These are phyloP conservation scores for Apeira syringaria DNA, from an alignment of 2,888 invertebrate species.

Conservation along the genomic window DNA sequence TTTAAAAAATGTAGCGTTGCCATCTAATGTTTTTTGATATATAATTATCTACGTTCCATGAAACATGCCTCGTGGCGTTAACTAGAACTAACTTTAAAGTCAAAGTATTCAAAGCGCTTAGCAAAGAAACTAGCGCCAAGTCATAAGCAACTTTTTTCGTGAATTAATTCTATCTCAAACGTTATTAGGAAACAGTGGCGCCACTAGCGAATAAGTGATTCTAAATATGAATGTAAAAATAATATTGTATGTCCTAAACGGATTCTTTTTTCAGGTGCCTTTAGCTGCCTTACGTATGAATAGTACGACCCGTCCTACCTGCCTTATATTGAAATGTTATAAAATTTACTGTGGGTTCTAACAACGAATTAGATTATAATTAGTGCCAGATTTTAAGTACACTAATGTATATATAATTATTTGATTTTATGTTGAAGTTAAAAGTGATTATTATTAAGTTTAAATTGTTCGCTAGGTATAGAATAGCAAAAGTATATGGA, in stretches of 20 bases:
- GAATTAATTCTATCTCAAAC: no score
- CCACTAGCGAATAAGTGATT: background rate
- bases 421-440: conserved; percentile 39
- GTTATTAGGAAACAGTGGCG: no score
- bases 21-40: no score
- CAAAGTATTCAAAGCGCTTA: no score
- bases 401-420: conserved; percentile 42
- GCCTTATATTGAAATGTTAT: conserved; percentile 51
- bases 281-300: conserved; percentile 67
- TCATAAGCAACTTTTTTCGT: no score
- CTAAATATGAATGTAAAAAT: no score
- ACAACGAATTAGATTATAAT: conserved; percentile 63
- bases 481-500: conserved; percentile 12
- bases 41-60: no score
- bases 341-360: conserved; percentile 58
- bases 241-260: no score
- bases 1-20: no score
- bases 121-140: no score
- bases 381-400: conserved; percentile 74
- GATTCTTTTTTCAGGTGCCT: conserved; percentile 63
- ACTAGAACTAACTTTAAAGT: no score
- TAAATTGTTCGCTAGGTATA: conserved; percentile 7
- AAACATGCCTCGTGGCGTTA: no score
- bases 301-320: conserved; percentile 72
- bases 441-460: conserved; percentile 29